phyloP scores from a whole-genome alignment of 2,113 vertebrate species.

The Xiphias gladius region DNA sequence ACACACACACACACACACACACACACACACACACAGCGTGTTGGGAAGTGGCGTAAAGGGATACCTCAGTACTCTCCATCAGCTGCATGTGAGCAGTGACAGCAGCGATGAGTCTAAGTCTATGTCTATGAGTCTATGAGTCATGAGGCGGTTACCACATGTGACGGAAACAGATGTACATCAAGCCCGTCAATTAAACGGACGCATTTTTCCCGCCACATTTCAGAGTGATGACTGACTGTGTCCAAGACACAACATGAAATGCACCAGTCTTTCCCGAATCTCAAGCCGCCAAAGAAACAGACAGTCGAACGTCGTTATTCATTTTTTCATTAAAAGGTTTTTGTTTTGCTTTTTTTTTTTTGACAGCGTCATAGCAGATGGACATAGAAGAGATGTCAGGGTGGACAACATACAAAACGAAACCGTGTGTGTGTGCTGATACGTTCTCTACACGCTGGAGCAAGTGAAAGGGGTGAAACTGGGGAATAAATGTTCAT shows the following conservation, averaged over 20 bases:
- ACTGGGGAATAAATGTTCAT: neutral
- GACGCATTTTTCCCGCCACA: neutral
- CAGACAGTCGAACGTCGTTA: too few relatives aligned
- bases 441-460: neutral
- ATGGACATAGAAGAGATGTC: too few relatives aligned
- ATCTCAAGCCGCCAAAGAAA: neutral
- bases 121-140: too few relatives aligned
- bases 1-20: slow-evolving; percentile 12
- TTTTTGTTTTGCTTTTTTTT: too few relatives aligned
- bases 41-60: neutral
- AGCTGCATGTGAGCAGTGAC: slow-evolving; percentile 14
- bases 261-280: neutral
- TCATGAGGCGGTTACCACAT: neutral
- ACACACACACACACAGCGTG: neutral
- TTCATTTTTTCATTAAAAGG: too few relatives aligned
- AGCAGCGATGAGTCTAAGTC: neutral
- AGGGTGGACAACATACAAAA: too few relatives aligned
- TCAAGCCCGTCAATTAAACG: neutral
- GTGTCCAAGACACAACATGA: too few relatives aligned
- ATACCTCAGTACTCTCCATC: slow-evolving; percentile 28
- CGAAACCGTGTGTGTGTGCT: neutral
- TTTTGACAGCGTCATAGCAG: too few relatives aligned
- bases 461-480: neutral
- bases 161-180: slow-evolving; percentile 7
- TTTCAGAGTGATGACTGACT: neutral